Evolutionary conservation across 2,888 invertebrate genomes (phyloP).

Genomic region (Auanema sp.): DNA sequence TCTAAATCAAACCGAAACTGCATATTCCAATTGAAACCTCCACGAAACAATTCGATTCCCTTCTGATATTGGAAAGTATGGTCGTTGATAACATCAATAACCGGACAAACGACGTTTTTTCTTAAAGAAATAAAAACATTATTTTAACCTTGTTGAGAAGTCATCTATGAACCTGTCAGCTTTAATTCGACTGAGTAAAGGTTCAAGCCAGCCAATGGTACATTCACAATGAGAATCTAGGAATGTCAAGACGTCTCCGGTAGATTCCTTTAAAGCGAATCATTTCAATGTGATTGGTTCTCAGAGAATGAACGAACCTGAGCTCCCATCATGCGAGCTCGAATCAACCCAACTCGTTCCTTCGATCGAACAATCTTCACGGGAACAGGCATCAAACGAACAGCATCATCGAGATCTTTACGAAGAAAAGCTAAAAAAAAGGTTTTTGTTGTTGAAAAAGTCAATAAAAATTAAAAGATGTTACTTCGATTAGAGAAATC

Average conservation of each 20-base stretch:
- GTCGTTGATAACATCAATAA: constrained; percentile 91
- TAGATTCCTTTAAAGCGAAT: constrained; percentile 73
- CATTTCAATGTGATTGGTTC: neutral
- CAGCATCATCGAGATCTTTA: constrained; percentile 37
- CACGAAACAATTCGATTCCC: constrained; percentile 90
- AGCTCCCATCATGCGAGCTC: constrained; percentile 90
- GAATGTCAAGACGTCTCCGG: constrained; percentile 89
- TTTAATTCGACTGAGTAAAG: constrained; percentile 85
- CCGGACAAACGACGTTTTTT: constrained; percentile 77
- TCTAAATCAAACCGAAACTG: constrained; percentile 75
- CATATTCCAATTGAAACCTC: constrained; percentile 95
- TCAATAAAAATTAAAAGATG: neutral
- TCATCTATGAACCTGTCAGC: constrained; percentile 73
- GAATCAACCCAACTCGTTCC: constrained; percentile 89
- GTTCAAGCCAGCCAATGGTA: constrained; percentile 95
- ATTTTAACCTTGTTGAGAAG: constrained; percentile 3
- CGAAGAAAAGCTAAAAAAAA: constrained; percentile 47
- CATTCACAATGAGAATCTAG: constrained; percentile 98
- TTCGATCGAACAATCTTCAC: constrained; percentile 80
- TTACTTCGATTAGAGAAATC: constrained; percentile 81
- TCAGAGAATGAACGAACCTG: constrained; percentile 60
- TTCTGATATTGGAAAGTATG: constrained; percentile 92
- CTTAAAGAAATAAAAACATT: constrained; percentile 55
- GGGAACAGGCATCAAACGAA: constrained; percentile 70
- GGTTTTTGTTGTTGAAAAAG: neutral